Conservation (phyloP, 2,888 invertebrate species). For the Ornithoptera alexandrae region DNA sequence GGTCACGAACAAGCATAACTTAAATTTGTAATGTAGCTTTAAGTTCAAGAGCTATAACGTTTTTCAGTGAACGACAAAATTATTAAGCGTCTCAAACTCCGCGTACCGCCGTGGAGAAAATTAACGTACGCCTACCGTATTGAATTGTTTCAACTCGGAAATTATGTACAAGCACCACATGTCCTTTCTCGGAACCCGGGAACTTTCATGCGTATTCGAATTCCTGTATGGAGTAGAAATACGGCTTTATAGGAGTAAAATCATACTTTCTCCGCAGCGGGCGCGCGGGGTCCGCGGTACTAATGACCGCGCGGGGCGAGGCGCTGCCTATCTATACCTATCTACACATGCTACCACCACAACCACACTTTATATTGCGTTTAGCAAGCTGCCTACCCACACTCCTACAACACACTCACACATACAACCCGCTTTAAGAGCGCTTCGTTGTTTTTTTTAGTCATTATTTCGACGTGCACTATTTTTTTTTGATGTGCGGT, state of each 20-base stretch:
- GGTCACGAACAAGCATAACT: no score
- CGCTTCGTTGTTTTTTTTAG: slow-evolving; percentile 57
- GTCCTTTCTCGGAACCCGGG: slow-evolving; percentile 72
- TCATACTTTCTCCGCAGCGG: slow-evolving; percentile 77
- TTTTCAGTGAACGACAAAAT: slow-evolving; percentile 9
- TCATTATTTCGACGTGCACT: slow-evolving; percentile 72
- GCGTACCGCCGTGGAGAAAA: slow-evolving; percentile 48
- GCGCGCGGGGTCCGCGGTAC: slow-evolving; percentile 51
- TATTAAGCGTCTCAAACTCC: slow-evolving; percentile 33
- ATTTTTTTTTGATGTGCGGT: slow-evolving; percentile 64
- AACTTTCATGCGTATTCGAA: slow-evolving; percentile 75
- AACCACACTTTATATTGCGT: slow-evolving; percentile 79
- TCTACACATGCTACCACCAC: slow-evolving; percentile 58
- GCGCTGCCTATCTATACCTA: slow-evolving; percentile 65
- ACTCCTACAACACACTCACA: slow-evolving; percentile 55
- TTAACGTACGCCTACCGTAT: slow-evolving; percentile 63
- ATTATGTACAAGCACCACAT: slow-evolving; percentile 75
- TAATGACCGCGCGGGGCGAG: slow-evolving; percentile 76
- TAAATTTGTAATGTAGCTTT: no score
- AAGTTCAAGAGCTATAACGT: slow-evolving; percentile 8
- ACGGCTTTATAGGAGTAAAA: slow-evolving; percentile 80
- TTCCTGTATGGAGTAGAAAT: slow-evolving; percentile 80
- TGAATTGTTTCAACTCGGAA: slow-evolving; percentile 74
- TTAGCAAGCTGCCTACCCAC: slow-evolving; percentile 77
- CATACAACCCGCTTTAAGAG: slow-evolving; percentile 55